Percentiles rank a stretch among this genome's conserved stretches.
phyloP scores from a whole-genome alignment of 2,113 vertebrate species.

The Euleptes europaea region DNA sequence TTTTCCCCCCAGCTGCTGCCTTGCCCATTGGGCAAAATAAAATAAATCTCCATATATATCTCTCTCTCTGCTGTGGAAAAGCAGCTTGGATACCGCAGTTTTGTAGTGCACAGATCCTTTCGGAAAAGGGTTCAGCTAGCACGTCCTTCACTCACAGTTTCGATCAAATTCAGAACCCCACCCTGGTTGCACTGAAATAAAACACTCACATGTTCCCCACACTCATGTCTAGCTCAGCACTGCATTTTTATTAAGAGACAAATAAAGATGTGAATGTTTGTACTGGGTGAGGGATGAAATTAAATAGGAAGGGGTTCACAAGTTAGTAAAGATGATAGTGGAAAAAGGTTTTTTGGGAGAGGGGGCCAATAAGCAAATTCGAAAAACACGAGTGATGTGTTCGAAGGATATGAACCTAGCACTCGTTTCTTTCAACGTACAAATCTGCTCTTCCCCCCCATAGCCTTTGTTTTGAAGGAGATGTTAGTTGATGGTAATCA shows the following conservation, averaged over 20 bases:
- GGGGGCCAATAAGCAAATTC: neutral
- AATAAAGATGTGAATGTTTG: neutral
- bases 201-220: neutral
- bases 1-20: too few relatives aligned
- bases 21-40: too few relatives aligned
- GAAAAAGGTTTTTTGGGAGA: neutral
- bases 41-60: too few relatives aligned
- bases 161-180: neutral
- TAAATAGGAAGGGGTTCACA: fast-evolving
- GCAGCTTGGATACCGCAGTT: neutral
- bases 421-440: neutral
- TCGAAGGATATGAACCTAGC: neutral
- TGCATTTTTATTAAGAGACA: neutral
- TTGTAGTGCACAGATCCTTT: neutral
- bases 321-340: neutral
- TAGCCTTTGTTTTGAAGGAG: neutral
- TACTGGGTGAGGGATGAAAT: neutral
- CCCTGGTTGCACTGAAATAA: neutral
- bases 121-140: neutral
- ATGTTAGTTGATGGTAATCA: neutral
- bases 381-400: neutral
- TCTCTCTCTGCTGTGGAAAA: neutral
- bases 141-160: neutral
- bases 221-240: neutral
- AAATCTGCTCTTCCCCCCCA: neutral